Evolutionary conservation across 2,797 vertebrate species (phyloP), one percentile per base, ranked within the genome.

Genomic region (Lutra lutra): DNA sequence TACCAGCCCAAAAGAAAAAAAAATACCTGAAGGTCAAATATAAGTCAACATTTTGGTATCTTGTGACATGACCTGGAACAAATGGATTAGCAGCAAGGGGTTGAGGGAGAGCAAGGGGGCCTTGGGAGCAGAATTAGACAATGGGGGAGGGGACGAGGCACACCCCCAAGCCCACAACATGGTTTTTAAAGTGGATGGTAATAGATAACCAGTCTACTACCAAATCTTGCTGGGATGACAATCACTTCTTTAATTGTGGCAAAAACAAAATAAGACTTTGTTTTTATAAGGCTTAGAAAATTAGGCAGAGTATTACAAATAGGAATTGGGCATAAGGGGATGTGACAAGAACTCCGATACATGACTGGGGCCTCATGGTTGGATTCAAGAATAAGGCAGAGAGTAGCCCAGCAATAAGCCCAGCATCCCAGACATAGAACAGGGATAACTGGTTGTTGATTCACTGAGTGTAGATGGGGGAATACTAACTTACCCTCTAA

Each of bases 61-160:
- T 56, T 79, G 46, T 89, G 56, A 79, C 8, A 43, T 91, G 94
- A 91, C 46, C 40, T 73, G 46, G 46, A 92, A 93, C 35, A 92
- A 96, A 87, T 82, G 72, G 43, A 85, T 91, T 91, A 64, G 56
- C 32, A 88, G 21, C 91, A 91, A 15, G 25, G 25, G 4, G 5
- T 15, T 80, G 75, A 90, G n/a, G 80, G 70, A 46, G 3, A 91
- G 38, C 40, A 48, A 86, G 29, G 35, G 15, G 8, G 12, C 56
- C 11, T 56, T 40, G 38, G 77, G n/a, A 80, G 43, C 43, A 73
- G 23, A 91, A 35, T 35, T 14, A 43, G 62, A 90, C 77, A 64
- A 21, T 4, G 25, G 13, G 72, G 21, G 27, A 60, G 20, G 62
- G 35, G 15, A 86, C n/a, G 56, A 60, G 85, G 38, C 35, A 3